Base-by-base conservation (phyloP, 2,797 vertebrate genomes). In the Champsocephalus esox region DNA sequence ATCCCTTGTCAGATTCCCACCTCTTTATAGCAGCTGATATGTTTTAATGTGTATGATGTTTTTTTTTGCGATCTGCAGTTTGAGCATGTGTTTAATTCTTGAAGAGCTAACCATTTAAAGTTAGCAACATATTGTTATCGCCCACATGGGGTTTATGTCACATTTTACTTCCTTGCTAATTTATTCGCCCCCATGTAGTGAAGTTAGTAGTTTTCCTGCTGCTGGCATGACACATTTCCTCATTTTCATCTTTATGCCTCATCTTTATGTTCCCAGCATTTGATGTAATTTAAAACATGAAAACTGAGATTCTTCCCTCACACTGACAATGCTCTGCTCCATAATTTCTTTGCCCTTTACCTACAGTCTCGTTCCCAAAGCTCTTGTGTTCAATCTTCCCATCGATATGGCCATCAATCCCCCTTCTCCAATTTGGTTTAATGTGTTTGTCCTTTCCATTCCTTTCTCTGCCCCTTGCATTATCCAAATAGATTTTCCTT, bases 401-500 rank as follows among this genome's bases (percentile, higher is more conserved):
- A 79, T 85, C 75, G 70, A 75, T 81, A 63, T 41, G 51, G 21
- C 73, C 66, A 67, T 83, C 74, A 83, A 66, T 77, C 56, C 73
- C 28, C 48, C 41, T 72, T 1, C 11, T 80, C 68, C 75, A 69
- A 32, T 81, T 81, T 59, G 12, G 50, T 83, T 70, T 82, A 79
- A 73, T 85, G 67, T 70, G 21, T 81, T 77, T 78, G 66, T 82
- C 73, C 63, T 69, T 78, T 85, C 61, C 52, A 24, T 79, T 79
- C 55, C 71, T 76, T 70, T 59, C 56, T 69, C 32, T 63, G 65
- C 57, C 58, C 50, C 50, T 58, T 71, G 48, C 63, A 77, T 91
- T 84, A 82, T 71, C 57, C 49, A 77, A 83, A 87, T 77, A 71
- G 70, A 86, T 87, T 84, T 87, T 69, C 59, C n/a, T 67, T 86